Conservation (phyloP, 2,113 vertebrate genomes). For the Eulacestoma nigropectus region DNA sequence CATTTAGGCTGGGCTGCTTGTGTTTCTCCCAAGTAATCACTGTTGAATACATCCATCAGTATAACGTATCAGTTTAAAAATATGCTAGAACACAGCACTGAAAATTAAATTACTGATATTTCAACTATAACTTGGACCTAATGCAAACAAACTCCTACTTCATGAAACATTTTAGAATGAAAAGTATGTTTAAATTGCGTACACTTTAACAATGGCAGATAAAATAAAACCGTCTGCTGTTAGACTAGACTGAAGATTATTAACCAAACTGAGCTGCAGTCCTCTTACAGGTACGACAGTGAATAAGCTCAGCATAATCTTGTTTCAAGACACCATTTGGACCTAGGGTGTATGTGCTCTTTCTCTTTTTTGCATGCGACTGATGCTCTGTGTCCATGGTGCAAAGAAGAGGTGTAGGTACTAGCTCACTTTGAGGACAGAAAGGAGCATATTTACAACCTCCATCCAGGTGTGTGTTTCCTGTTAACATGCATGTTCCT, state of each 20-base stretch:
- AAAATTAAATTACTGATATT: not conserved
- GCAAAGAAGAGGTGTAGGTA: not conserved
- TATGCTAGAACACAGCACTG: not conserved
- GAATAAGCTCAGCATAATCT: not conserved
- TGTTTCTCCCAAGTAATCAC: not conserved
- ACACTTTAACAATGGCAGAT: not conserved
- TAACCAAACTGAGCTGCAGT: not conserved
- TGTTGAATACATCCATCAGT: not conserved
- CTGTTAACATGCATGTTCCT: not conserved
- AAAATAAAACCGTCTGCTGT: not conserved
- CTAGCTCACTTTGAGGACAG: not conserved
- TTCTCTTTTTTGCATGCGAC: not conserved
- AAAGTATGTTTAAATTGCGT: not conserved
- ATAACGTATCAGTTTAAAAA: not conserved
- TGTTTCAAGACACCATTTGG: not conserved
- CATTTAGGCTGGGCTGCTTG: not conserved
- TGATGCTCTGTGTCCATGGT: not conserved
- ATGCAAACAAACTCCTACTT: not conserved
- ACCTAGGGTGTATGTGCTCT: not conserved
- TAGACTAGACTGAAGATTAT: not conserved
- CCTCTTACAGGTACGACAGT: not conserved
- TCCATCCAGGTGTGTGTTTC: not conserved
- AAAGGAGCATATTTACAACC: not conserved
- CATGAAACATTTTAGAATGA: not conserved
- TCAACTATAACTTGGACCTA: not conserved